These are phyloP conservation scores for Mesitornis unicolor DNA, from an alignment of 2,113 vertebrate genomes.

Conservation along the genomic window DNA sequence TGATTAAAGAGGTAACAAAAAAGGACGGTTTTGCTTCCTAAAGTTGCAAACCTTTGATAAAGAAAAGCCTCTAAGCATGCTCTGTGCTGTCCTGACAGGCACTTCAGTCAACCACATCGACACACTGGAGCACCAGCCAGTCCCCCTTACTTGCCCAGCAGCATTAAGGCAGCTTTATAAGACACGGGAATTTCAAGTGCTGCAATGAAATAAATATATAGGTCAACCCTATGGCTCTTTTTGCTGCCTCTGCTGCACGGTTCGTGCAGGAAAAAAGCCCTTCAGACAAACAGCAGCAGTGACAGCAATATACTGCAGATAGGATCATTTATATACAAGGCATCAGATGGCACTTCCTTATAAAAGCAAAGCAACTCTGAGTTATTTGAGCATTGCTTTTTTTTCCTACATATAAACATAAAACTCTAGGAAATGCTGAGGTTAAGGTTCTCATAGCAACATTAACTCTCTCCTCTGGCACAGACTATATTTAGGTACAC, in stretches of 20 bases:
- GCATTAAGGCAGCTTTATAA: background rate
- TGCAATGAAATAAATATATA: slow-evolving; percentile 21
- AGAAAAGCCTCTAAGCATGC: background rate
- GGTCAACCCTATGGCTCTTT: background rate
- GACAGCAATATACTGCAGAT: background rate
- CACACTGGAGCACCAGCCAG: background rate
- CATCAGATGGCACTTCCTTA: background rate
- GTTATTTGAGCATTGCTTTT: background rate
- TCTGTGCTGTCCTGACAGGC: background rate
- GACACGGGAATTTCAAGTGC: background rate
- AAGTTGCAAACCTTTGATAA: background rate
- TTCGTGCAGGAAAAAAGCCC: background rate
- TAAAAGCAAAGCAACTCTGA: background rate
- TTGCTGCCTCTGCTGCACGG: background rate
- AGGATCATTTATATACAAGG: background rate
- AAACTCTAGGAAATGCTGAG: slow-evolving; percentile 41
- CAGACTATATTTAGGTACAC: slow-evolving; percentile 56
- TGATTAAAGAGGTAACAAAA: background rate
- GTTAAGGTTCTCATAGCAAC: slow-evolving; percentile 69
- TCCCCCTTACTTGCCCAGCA: background rate
- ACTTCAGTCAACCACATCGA: background rate
- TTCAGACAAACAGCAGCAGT: background rate
- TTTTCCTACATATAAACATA: background rate
- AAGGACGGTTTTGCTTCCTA: background rate
- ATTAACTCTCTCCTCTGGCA: slow-evolving; percentile 55